Evolutionary conservation across 30 jellyfish, hydroid and myxozoan genomes (phyloP).

Genomic region (Hydractinia symbiolongicarpus): DNA sequence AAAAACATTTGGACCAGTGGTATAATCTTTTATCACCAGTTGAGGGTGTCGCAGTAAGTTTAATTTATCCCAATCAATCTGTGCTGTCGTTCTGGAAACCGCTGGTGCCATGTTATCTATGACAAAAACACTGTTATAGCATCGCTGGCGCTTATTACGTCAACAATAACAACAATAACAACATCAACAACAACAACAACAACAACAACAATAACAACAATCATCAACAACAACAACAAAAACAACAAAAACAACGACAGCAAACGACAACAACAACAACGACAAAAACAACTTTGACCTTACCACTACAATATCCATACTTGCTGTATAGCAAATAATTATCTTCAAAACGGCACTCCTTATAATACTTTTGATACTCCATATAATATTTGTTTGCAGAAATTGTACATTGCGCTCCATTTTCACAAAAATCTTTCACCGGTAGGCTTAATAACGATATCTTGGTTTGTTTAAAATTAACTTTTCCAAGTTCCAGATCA

Average conservation of each 20-base stretch:
- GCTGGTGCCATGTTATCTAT: not conserved
- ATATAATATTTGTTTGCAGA: not conserved
- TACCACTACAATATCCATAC: conserved; percentile 16
- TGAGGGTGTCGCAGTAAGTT: not conserved
- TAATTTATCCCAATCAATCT: not conserved
- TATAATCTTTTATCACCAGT: not conserved
- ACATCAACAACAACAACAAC: too few relatives aligned
- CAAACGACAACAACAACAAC: not conserved
- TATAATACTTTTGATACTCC: not conserved
- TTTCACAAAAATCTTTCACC: not conserved
- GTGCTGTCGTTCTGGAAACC: not conserved
- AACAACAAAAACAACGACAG: not conserved
- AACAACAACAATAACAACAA: too few relatives aligned
- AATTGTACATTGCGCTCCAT: not conserved
- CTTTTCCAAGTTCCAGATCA: too few relatives aligned
- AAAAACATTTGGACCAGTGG: not conserved
- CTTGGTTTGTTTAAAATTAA: too few relatives aligned
- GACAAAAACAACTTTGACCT: not conserved
- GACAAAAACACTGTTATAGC: too few relatives aligned
- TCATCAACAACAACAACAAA: too few relatives aligned
- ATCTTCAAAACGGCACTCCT: not conserved
- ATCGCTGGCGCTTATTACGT: too few relatives aligned
- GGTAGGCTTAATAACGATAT: too few relatives aligned
- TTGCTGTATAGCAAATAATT: not conserved
- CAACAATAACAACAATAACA: too few relatives aligned